Base-by-base conservation (phyloP, 1,140 invertebrate species). In the Micrasema minimum region DNA sequence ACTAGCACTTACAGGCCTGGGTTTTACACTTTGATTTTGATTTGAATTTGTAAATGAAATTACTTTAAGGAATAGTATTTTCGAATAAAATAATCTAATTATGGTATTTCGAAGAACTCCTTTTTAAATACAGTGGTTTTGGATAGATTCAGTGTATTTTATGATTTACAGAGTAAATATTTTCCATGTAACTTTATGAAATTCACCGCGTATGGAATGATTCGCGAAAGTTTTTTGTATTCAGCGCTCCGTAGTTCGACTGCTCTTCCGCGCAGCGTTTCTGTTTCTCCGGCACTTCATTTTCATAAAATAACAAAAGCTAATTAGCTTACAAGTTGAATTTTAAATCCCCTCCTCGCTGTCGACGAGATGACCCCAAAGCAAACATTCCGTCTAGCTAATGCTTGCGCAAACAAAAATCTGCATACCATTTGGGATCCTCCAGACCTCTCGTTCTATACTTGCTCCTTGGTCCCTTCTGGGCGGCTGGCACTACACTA, bases 341-440 rank as follows among this genome's bases (percentile, higher is more conserved):
- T 75, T 75, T 75, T 71, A 72, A 75, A 71, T 66, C 51, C 50
- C 64, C 20, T 31, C 26, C 26, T 2, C 62, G 38, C 48, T 37
- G 50, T 50, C 38, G n/a, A 57, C 26, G 3, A 7, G 2, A 31
- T 31, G 71, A 67, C 23, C 55, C 43, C 57, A 65, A 72, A 71
- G 76, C 77, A 80, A 80, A 80, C 76, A 78, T 67, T 45, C 50
- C 67, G 62, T 23, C 51, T n/a, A 20, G 74, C 75, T 80, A 79
- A 81, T 80, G 78, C 82, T 79, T 80, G 78, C 76, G 76, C 79
- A 83, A 84, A 83, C 79, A 83, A 75, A 79, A 84, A 82, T 84
- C 79, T 83, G 79, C 82, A 83, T 84, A 84, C 81, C 79, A 80
- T 80, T 80, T 79, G 76, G 78, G 70, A 65, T 64, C 76, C 70